These are phyloP conservation scores for Ataeniobius toweri DNA, from an alignment of 2,797 vertebrate genomes.

Conservation along the genomic window DNA sequence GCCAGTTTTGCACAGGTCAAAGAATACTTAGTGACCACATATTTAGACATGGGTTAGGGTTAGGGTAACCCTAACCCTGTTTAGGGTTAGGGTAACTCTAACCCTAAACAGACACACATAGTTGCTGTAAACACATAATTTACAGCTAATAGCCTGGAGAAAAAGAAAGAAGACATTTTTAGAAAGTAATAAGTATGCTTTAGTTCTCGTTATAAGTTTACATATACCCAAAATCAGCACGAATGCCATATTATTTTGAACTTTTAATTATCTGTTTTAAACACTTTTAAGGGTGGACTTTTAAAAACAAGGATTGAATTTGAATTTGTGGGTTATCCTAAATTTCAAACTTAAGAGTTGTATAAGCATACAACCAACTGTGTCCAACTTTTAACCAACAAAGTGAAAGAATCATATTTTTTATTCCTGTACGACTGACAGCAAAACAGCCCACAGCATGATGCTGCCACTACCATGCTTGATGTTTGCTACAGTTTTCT, in stretches of 20 bases:
- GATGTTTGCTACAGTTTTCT: not conserved
- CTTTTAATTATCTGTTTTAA: not conserved
- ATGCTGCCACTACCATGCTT: not conserved
- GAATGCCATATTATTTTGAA: not conserved
- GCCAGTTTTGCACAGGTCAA: not conserved
- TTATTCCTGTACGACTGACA: not conserved
- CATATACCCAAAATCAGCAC: not conserved
- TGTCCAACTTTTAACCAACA: not conserved
- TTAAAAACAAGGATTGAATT: not conserved
- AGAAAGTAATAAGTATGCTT: not conserved
- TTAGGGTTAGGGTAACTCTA: no score
- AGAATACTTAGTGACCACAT: not conserved
- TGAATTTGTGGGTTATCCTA: not conserved
- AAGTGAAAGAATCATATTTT: not conserved
- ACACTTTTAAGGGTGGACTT: not conserved
- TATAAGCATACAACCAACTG: not conserved
- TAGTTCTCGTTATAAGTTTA: not conserved
- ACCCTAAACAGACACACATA: not conserved
- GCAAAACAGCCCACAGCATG: not conserved
- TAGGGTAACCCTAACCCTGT: no score
- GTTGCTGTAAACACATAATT: not conserved
- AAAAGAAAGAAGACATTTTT: not conserved
- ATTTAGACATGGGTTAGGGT: not conserved
- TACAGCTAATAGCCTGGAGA: not conserved
- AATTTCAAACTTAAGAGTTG: no score